Percentiles rank a stretch among this genome's conserved stretches.
Conservation (phyloP, 2,888 invertebrate genomes). For the Lochmaea crataegi region DNA sequence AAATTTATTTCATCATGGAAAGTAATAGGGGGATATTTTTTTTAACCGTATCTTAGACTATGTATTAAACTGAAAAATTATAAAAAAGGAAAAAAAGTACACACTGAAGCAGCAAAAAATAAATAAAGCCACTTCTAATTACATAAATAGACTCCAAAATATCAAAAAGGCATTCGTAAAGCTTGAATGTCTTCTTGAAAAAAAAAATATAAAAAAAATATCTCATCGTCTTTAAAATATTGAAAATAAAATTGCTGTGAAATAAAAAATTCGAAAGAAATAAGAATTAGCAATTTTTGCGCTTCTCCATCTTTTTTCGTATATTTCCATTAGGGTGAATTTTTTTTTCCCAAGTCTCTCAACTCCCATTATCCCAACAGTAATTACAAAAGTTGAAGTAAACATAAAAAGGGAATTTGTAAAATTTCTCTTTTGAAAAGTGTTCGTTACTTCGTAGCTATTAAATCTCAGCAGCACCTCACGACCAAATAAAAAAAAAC, state of each 20-base stretch:
- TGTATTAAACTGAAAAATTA: no score
- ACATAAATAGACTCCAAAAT: not conserved
- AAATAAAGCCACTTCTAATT: not conserved
- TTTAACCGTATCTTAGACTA: no score
- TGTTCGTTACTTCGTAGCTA: constrained; percentile 32
- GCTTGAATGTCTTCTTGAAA: not conserved
- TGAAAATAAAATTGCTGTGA: not conserved
- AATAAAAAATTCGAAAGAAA: not conserved
- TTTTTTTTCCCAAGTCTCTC: constrained; percentile 17
- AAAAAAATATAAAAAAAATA: no score
- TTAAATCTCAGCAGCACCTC: constrained; percentile 36
- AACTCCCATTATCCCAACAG: constrained; percentile 23
- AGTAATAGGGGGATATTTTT: no score
- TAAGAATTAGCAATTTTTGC: constrained; percentile 14
- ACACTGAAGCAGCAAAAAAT: no score
- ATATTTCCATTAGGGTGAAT: constrained; percentile 21
- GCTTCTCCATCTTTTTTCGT: constrained; percentile 15
- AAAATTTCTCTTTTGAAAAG: constrained; percentile 33
- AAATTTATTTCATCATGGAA: no score
- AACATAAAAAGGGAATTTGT: constrained; percentile 30
- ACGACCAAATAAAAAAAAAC: constrained; percentile 26
- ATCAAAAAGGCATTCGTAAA: no score
- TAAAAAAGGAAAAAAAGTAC: no score
- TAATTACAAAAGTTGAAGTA: constrained; percentile 32
- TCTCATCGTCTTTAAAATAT: not conserved